These are phyloP conservation scores for Megaceryle alcyon DNA, from an alignment of 2,797 vertebrate species.

Conservation along the genomic window DNA sequence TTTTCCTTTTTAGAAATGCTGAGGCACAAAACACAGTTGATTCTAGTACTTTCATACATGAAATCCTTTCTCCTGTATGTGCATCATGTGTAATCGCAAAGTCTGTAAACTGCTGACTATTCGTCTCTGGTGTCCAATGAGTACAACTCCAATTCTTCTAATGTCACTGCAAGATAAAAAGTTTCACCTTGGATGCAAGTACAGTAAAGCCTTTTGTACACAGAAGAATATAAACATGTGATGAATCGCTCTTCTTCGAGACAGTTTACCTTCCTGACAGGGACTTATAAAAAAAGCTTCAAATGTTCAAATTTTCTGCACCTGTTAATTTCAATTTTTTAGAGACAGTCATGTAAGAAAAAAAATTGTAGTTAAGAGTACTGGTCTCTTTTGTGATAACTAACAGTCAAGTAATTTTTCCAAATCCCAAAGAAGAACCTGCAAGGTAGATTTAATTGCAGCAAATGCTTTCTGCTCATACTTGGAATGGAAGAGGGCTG, in stretches of 20 bases:
- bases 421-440: not conserved
- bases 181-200: slow-evolving; percentile 6
- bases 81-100: slow-evolving; percentile 94
- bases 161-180: slow-evolving; percentile 78
- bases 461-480: not conserved
- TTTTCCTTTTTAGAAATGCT: slow-evolving; percentile 81
- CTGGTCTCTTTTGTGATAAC: not conserved
- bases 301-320: not conserved
- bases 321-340: not conserved
- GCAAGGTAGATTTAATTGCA: not conserved
- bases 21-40: slow-evolving; percentile 88
- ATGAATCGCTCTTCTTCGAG: not conserved
- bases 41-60: slow-evolving; percentile 87
- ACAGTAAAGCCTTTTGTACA: not conserved
- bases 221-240: not conserved
- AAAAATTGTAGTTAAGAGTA: not conserved
- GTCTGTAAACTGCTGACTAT: slow-evolving; percentile 99
- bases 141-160: slow-evolving; percentile 84
- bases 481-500: not conserved
- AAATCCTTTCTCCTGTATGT: slow-evolving; percentile 92
- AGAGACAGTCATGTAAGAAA: not conserved
- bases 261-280: not conserved
- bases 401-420: not conserved
- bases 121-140: slow-evolving; percentile 93
- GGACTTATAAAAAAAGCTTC: not conserved